Conservation (phyloP, 2,113 vertebrate species). For the Salvator merianae region DNA sequence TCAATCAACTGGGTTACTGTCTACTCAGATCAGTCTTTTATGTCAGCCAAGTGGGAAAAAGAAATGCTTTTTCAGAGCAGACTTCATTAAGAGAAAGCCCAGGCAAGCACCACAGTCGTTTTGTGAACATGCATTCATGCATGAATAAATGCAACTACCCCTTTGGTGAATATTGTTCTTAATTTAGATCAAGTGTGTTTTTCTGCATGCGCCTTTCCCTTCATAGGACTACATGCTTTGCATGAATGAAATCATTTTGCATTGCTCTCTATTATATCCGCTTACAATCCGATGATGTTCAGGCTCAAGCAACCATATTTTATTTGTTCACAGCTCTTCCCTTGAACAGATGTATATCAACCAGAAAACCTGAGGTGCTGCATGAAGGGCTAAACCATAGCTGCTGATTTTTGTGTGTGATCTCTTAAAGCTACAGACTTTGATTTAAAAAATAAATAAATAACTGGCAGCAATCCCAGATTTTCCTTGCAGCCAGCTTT, state of each 20-base stretch:
- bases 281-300: too few species aligned
- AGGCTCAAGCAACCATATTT: background rate
- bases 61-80: background rate
- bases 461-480: background rate
- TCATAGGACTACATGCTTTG: background rate
- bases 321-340: background rate
- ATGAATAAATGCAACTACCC: background rate
- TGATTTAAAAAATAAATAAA: background rate
- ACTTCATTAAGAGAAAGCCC: constrained; percentile 1
- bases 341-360: background rate
- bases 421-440: background rate
- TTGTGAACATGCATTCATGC: background rate
- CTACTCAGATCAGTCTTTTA: background rate
- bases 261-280: background rate
- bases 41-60: background rate
- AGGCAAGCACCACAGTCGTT: background rate
- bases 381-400: background rate
- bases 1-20: background rate
- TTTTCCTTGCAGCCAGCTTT: background rate
- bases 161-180: background rate
- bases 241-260: background rate
- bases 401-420: background rate
- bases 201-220: background rate
- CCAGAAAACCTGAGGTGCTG: background rate
- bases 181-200: background rate